These are phyloP conservation scores for Asbolus verrucosus DNA, from an alignment of 1,140 invertebrate genomes.

Conservation along the genomic window DNA sequence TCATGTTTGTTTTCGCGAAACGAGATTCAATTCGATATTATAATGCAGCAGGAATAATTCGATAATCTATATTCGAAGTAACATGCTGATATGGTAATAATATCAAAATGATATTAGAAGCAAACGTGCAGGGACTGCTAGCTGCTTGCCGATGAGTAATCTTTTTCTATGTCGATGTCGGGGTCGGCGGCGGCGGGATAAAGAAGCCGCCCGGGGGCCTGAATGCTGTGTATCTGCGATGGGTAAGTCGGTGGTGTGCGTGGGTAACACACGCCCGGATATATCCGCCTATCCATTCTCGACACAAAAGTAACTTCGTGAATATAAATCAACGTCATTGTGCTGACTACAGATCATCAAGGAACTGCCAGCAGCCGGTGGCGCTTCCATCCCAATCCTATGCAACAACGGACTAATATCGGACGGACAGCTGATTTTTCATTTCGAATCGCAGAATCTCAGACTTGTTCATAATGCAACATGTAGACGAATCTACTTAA, in stretches of 20 bases:
- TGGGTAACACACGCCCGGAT: slow-evolving; percentile 47
- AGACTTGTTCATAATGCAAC: too few relatives aligned
- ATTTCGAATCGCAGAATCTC: not conserved
- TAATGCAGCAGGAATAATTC: slow-evolving; percentile 56
- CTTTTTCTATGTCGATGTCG: slow-evolving; percentile 31
- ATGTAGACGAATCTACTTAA: too few relatives aligned
- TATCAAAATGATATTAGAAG: slow-evolving; percentile 63
- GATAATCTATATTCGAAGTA: slow-evolving; percentile 62
- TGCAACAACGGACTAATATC: not conserved
- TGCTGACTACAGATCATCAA: slow-evolving; percentile 46
- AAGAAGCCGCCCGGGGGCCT: slow-evolving; percentile 43
- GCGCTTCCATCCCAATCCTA: not conserved
- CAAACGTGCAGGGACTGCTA: slow-evolving; percentile 56
- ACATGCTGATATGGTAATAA: slow-evolving; percentile 63
- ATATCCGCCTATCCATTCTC: slow-evolving; percentile 54
- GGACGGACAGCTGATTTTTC: not conserved
- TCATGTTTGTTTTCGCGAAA: not conserved
- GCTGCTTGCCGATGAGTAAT: slow-evolving; percentile 49
- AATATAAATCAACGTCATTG: slow-evolving; percentile 59
- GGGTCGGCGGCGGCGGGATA: slow-evolving; percentile 25
- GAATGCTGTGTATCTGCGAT: slow-evolving; percentile 26
- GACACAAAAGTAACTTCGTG: slow-evolving; percentile 54
- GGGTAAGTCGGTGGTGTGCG: slow-evolving; percentile 44
- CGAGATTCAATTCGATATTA: slow-evolving; percentile 53
- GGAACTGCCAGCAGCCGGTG: slow-evolving; percentile 39